Percentiles rank a stretch among this genome's conserved stretches.
phyloP scores from a whole-genome alignment of 2,888 invertebrate species.

The Pterostichus madidus region DNA sequence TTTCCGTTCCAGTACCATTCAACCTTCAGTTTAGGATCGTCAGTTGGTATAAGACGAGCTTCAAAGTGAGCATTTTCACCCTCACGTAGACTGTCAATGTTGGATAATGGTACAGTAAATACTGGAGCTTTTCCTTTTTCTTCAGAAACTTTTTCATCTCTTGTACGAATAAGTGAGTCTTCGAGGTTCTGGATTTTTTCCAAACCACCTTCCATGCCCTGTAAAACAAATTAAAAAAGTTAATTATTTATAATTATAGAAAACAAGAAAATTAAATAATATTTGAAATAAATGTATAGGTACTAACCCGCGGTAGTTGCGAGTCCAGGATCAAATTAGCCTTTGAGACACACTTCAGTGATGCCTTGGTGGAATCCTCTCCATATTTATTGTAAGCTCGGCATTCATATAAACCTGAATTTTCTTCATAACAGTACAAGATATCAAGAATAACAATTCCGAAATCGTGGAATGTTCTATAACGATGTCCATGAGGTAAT shows the following conservation, averaged over 20 bases:
- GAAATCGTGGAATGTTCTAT: constrained; percentile 98
- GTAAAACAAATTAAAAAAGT: constrained; percentile 65
- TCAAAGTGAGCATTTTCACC: constrained; percentile 96
- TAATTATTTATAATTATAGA: no score
- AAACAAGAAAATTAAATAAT: constrained; percentile 6
- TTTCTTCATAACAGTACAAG: constrained; percentile 97
- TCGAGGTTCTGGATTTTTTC: constrained; percentile 96
- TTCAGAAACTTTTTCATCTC: constrained; percentile 86
- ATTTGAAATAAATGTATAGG: constrained; percentile 51
- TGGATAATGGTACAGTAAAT: constrained; percentile 93
- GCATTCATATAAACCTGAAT: constrained; percentile 96
- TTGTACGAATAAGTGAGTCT: constrained; percentile 90
- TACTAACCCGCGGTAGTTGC: constrained; percentile 90
- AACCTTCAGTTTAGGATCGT: constrained; percentile 93
- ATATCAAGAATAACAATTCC: constrained; percentile 98
- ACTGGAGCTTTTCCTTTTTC: constrained; percentile 92
- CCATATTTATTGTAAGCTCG: constrained; percentile 95
- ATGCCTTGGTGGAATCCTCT: constrained; percentile 90
- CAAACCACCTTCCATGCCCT: constrained; percentile 96
- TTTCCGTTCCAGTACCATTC: constrained; percentile 98
- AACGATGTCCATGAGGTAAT: constrained; percentile 95
- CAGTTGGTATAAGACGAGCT: constrained; percentile 92
- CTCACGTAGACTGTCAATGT: constrained; percentile 91
- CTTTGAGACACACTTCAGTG: constrained; percentile 92
- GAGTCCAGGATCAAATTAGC: constrained; percentile 94